These are phyloP conservation scores for Percopsis transmontana DNA, from an alignment of 2,113 vertebrate genomes.

Conservation along the genomic window DNA sequence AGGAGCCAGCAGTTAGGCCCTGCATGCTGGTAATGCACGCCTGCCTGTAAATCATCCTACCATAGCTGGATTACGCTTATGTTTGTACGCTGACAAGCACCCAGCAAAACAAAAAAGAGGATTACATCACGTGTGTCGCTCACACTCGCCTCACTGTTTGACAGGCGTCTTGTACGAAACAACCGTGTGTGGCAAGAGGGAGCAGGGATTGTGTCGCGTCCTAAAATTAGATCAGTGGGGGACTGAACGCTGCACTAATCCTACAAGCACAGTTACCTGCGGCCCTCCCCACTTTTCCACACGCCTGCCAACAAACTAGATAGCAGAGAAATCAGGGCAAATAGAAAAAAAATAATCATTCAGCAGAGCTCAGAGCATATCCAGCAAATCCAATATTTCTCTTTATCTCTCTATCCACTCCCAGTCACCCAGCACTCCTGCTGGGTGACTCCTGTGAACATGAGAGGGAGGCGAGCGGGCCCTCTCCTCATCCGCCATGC, in stretches of 20 bases:
- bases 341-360: slow-evolving; percentile 45
- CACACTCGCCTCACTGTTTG: slow-evolving; percentile 58
- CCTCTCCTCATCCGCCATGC: slow-evolving; percentile 37
- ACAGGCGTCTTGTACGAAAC: slow-evolving; percentile 51
- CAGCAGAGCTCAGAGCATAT: slow-evolving; percentile 54
- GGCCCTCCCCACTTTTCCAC: slow-evolving; percentile 46
- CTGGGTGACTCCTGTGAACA: slow-evolving; percentile 62
- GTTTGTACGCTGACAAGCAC: slow-evolving; percentile 38
- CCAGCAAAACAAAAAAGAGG: slow-evolving; percentile 64
- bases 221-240: slow-evolving; percentile 73
- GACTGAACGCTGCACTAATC: slow-evolving; percentile 63
- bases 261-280: slow-evolving; percentile 65
- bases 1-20: slow-evolving; percentile 50
- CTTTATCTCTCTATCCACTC: slow-evolving; percentile 70
- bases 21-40: slow-evolving; percentile 35
- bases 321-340: slow-evolving; percentile 64
- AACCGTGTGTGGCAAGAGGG: slow-evolving; percentile 50
- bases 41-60: slow-evolving; percentile 47
- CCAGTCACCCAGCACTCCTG: slow-evolving; percentile 82
- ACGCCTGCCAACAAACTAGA: slow-evolving; percentile 52
- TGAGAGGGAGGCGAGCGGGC: slow-evolving; percentile 40
- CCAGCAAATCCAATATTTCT: slow-evolving; percentile 70
- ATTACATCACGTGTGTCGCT: slow-evolving; percentile 61
- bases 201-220: slow-evolving; percentile 32
- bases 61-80: slow-evolving; percentile 56